Conservation (phyloP, 2,888 invertebrate genomes). For the Bursaphelenchus okinawaensis region DNA sequence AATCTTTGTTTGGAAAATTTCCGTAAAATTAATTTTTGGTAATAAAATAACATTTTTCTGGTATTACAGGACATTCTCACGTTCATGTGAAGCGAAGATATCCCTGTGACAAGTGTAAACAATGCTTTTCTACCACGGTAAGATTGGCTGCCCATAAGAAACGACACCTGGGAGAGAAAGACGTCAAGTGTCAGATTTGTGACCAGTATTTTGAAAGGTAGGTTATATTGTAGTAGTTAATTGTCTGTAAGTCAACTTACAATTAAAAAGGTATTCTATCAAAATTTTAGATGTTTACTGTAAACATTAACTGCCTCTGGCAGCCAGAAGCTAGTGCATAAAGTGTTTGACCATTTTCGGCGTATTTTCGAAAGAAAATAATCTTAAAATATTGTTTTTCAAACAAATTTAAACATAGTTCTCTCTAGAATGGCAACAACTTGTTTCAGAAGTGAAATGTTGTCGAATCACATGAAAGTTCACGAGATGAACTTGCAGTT, state of each 20-base stretch:
- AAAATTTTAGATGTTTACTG: too few species aligned
- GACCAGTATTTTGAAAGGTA: slow-evolving; percentile 16
- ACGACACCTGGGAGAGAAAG: slow-evolving; percentile 25
- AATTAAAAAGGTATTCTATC: too few species aligned
- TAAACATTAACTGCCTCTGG: too few species aligned
- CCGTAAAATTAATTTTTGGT: neutral
- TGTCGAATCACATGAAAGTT: neutral
- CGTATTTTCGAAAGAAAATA: too few species aligned
- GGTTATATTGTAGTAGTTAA: too few species aligned
- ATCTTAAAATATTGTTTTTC: too few species aligned
- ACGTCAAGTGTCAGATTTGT: slow-evolving; percentile 27
- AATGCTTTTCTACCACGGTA: slow-evolving; percentile 50
- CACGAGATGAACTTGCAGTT: neutral
- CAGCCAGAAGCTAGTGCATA: too few species aligned
- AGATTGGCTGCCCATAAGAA: slow-evolving; percentile 53
- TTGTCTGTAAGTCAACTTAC: too few species aligned
- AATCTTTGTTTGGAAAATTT: neutral
- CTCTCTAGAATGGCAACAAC: too few species aligned
- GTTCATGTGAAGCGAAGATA: slow-evolving; percentile 47
- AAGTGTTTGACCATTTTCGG: too few species aligned
- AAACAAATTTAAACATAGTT: too few species aligned
- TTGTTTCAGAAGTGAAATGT: neutral
- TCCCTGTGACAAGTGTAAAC: slow-evolving; percentile 57
- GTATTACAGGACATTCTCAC: slow-evolving; percentile 43
- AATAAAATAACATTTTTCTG: too few species aligned